Percentiles rank a stretch among this genome's conserved stretches.
phyloP scores from a whole-genome alignment of 2,797 vertebrate genomes.

The Rhinella marina region DNA sequence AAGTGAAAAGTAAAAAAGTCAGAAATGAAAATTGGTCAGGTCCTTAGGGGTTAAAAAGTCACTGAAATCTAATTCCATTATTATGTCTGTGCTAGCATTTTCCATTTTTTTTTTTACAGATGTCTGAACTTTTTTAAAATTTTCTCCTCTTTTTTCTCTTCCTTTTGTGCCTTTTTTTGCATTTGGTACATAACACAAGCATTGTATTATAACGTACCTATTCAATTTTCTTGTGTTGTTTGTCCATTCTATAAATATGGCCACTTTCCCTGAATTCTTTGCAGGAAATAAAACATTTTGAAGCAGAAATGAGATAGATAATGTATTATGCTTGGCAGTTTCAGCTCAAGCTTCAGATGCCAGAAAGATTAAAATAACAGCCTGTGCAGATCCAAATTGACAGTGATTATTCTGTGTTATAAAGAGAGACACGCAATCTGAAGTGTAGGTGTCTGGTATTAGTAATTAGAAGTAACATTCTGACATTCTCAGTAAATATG shows the following conservation, averaged over 20 bases:
- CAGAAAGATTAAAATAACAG: constrained; percentile 50
- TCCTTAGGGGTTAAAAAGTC: too few relatives aligned
- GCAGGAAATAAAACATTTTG: constrained; percentile 74
- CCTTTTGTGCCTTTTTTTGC: not conserved
- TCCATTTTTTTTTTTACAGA: too few relatives aligned
- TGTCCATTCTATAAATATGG: constrained; percentile 65
- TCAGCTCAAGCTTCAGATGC: constrained; percentile 61
- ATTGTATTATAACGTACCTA: not conserved
- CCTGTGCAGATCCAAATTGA: constrained; percentile 35
- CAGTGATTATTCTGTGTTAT: constrained; percentile 39
- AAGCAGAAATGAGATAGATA: not conserved
- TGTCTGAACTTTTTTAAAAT: too few relatives aligned
- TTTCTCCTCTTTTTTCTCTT: too few relatives aligned
- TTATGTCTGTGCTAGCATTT: too few relatives aligned
- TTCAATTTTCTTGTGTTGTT: not conserved
- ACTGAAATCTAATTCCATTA: too few relatives aligned
- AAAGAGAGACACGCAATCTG: constrained; percentile 11
- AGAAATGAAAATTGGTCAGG: too few relatives aligned
- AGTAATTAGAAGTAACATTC: constrained; percentile 39
- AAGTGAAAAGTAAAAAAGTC: too few relatives aligned
- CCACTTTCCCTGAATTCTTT: constrained; percentile 73
- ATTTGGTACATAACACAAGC: not conserved
- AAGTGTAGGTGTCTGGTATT: constrained; percentile 22
- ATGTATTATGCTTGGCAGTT: constrained; percentile 27
- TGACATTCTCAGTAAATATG: constrained; percentile 20